These are phyloP conservation scores for Odontothrips loti DNA, from an alignment of 2,888 invertebrate species.

Conservation along the genomic window DNA sequence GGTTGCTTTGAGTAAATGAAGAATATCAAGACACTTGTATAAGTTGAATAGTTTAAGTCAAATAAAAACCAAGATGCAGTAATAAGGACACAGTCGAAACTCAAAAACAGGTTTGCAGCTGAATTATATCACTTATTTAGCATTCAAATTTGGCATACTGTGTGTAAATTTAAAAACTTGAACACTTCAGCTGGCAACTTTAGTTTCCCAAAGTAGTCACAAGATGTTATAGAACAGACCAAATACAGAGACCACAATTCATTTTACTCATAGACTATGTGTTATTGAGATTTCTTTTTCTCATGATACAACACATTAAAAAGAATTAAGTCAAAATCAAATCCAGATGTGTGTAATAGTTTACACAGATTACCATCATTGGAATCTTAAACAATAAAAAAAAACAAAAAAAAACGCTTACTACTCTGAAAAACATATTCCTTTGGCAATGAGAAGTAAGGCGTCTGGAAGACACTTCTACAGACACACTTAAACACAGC, in stretches of 20 bases:
- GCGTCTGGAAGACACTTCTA: background rate
- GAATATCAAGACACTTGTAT: too few relatives aligned
- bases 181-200: too few relatives aligned
- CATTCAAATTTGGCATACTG: too few relatives aligned
- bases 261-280: background rate
- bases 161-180: too few relatives aligned
- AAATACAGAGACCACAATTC: background rate
- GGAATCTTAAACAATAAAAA: background rate
- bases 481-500: background rate
- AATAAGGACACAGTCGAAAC: too few relatives aligned
- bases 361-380: background rate
- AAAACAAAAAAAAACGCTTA: background rate
- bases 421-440: background rate
- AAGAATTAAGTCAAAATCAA: background rate
- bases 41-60: too few relatives aligned
- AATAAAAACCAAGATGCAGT: too few relatives aligned
- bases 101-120: too few relatives aligned
- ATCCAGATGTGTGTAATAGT: background rate
- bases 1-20: too few relatives aligned
- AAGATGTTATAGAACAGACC: background rate
- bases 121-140: too few relatives aligned
- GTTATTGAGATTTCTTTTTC: too few relatives aligned
- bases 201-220: too few relatives aligned
- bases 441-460: background rate
- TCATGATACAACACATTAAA: background rate